phyloP scores from a whole-genome alignment of 2,113 vertebrate species.

The Cyrtonyx montezumae region DNA sequence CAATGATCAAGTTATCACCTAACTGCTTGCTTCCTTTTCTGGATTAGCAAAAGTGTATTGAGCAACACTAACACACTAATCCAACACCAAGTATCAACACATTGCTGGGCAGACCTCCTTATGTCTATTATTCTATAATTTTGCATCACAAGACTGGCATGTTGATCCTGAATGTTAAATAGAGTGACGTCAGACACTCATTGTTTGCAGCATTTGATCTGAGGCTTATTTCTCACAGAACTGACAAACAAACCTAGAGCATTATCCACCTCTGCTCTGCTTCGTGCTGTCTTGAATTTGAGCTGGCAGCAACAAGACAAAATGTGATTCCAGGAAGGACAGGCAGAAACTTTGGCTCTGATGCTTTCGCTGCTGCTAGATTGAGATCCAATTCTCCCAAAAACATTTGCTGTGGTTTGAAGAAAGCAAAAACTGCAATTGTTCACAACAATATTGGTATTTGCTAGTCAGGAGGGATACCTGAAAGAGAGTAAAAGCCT shows the following conservation, averaged over 20 bases:
- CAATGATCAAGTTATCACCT: constrained; percentile 13
- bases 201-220: background rate
- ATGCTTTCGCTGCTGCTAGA: background rate
- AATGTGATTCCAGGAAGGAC: background rate
- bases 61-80: constrained; percentile 40
- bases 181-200: background rate
- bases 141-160: background rate
- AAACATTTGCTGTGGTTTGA: constrained; percentile 20
- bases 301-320: background rate
- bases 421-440: background rate
- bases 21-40: constrained; percentile 55
- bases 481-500: background rate
- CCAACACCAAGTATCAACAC: background rate
- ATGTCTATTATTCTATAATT: background rate
- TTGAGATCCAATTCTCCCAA: background rate
- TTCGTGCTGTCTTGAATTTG: background rate
- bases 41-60: constrained; percentile 46
- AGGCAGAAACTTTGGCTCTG: background rate
- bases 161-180: background rate
- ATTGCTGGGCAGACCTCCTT: background rate
- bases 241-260: background rate
- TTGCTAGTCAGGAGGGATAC: accelerated
- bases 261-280: background rate
- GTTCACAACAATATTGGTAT: background rate
- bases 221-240: background rate